phyloP scores from a whole-genome alignment of 2,113 vertebrate species.

The Stigmatopora nigra region DNA sequence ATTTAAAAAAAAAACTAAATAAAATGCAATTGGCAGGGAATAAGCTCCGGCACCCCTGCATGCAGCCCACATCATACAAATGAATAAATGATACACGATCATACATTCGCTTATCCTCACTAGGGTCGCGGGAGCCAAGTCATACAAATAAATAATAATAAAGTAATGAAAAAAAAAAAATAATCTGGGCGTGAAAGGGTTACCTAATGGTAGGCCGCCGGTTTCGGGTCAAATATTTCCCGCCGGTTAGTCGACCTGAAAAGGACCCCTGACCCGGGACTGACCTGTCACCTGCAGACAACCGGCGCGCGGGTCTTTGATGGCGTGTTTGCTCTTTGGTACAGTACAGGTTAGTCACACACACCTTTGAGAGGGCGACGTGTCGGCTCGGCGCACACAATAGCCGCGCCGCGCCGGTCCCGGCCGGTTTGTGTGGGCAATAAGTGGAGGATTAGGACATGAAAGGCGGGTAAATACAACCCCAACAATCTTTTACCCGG shows the following conservation, averaged over 20 bases:
- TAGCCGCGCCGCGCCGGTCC: constrained; percentile 34
- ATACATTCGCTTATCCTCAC: too few relatives aligned
- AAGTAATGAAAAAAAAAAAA: too few relatives aligned
- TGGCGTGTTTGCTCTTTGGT: constrained; percentile 58
- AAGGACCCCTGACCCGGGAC: constrained; percentile 49
- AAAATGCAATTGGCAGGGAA: too few relatives aligned
- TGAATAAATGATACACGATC: too few relatives aligned
- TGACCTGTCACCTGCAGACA: constrained; percentile 67
- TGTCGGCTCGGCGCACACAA: constrained; percentile 62
- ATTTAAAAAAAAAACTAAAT: too few relatives aligned
- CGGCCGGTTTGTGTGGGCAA: constrained; percentile 57
- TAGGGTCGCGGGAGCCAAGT: too few relatives aligned
- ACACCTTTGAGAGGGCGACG: constrained; percentile 47
- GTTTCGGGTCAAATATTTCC: neutral
- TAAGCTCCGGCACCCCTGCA: too few relatives aligned
- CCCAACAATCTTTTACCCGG: constrained; percentile 59
- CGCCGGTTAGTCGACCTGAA: constrained; percentile 18
- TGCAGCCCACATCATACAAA: too few relatives aligned
- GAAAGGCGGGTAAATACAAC: constrained; percentile 67
- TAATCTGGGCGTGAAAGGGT: too few relatives aligned
- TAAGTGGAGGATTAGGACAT: constrained; percentile 66
- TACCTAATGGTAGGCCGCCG: too few relatives aligned
- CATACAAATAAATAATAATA: too few relatives aligned
- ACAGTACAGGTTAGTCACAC: constrained; percentile 74
- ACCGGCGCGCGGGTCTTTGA: constrained; percentile 59